A percentile compares a stretch with the other conserved stretches of the same genome.
Conservation (phyloP, 2,888 invertebrate genomes). For the Muschampia plurimacula region DNA sequence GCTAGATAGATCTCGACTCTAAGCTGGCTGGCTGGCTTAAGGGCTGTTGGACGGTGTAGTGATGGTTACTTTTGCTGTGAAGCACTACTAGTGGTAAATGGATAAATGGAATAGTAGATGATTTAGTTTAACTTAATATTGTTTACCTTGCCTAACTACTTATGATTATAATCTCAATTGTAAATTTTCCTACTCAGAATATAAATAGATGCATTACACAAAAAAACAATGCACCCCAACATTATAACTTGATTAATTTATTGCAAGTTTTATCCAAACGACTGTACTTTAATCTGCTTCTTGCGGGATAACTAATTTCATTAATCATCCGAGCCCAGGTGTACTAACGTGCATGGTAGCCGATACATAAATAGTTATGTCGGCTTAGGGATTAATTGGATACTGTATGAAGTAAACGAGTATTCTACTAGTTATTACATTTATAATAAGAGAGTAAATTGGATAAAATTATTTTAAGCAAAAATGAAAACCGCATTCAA, state of each 20-base stretch:
- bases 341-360: slow-evolving; percentile 26
- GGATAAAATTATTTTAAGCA: background rate
- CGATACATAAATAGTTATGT: slow-evolving; percentile 30
- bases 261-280: slow-evolving; percentile 16
- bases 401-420: slow-evolving; percentile 11
- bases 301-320: slow-evolving; percentile 30
- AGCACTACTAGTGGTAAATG: too few relatives aligned
- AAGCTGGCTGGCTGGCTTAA: too few relatives aligned
- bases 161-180: background rate
- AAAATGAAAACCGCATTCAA: too few relatives aligned
- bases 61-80: too few relatives aligned
- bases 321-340: slow-evolving; percentile 35
- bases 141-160: background rate
- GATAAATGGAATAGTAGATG: too few relatives aligned
- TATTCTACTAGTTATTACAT: background rate
- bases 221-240: background rate
- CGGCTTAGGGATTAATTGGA: slow-evolving; percentile 26
- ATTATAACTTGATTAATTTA: background rate
- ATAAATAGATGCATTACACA: too few relatives aligned
- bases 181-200: too few relatives aligned
- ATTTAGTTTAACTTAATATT: background rate
- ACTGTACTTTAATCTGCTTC: slow-evolving; percentile 11
- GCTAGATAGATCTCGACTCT: too few relatives aligned
- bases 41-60: too few relatives aligned
- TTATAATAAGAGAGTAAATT: background rate